These are phyloP conservation scores for Venturia canescens DNA, from an alignment of 1,140 invertebrate genomes.

Conservation along the genomic window DNA sequence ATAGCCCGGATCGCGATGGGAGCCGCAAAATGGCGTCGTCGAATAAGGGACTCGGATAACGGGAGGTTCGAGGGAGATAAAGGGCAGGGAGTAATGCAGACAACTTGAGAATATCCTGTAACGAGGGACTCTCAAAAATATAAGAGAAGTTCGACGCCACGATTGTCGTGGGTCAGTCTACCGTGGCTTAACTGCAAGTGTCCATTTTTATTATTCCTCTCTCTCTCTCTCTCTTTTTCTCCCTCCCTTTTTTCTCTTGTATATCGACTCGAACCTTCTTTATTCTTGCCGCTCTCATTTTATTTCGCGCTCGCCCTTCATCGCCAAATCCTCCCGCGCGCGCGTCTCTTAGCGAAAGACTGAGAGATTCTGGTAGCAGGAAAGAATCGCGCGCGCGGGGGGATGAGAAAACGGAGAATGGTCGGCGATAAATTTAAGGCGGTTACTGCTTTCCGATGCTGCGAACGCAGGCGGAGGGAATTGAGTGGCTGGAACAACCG, in stretches of 20 bases:
- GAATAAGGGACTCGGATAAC: not conserved
- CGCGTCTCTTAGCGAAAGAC: slow-evolving; percentile 45
- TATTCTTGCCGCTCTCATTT: slow-evolving; percentile 49
- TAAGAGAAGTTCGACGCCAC: slow-evolving; percentile 64
- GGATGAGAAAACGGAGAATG: slow-evolving; percentile 64
- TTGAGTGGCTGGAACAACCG: slow-evolving; percentile 70
- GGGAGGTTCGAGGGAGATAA: slow-evolving; percentile 17
- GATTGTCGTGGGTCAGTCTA: slow-evolving; percentile 75
- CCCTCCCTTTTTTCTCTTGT: not conserved
- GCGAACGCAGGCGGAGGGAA: slow-evolving; percentile 68
- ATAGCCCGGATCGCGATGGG: slow-evolving; percentile 54
- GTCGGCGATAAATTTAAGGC: slow-evolving; percentile 74
- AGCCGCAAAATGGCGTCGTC: slow-evolving; percentile 16
- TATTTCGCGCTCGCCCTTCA: slow-evolving; percentile 39
- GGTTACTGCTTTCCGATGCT: slow-evolving; percentile 74
- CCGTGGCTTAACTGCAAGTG: slow-evolving; percentile 72
- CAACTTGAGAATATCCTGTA: slow-evolving; percentile 63
- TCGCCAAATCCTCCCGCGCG: slow-evolving; percentile 49
- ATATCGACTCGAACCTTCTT: not conserved
- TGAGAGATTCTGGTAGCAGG: slow-evolving; percentile 25
- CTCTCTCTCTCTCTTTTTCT: slow-evolving; percentile 41
- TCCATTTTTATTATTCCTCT: slow-evolving; percentile 73
- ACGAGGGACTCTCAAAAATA: slow-evolving; percentile 72
- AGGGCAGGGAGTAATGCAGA: slow-evolving; percentile 4
- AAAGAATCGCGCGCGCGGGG: slow-evolving; percentile 46